Evolutionary conservation across 1,140 invertebrate species (phyloP), one percentile per base, ranked within the genome.

Genomic region (Aphis gossypii): DNA sequence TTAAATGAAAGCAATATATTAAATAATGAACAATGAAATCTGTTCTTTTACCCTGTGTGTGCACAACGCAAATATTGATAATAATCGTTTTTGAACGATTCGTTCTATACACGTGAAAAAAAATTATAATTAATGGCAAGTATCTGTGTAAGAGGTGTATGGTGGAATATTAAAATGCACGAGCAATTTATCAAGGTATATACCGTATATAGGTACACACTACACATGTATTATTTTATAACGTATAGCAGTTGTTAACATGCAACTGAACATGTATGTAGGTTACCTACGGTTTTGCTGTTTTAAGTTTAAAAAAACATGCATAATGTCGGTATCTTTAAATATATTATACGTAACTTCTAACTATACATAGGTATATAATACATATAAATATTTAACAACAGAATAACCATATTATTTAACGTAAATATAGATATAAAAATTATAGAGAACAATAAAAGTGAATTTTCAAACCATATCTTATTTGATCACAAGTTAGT

Each of bases 191-290:
- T 90, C 23, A 90, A 60, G 21, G 48, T 89, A 89, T 88, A 88
- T 51, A 88, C 87, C 87, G n/a, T 56, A 54, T 56, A 51, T 35
- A 88, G 23, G 23, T 90, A 48, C 35, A 87, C 44, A 87, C 7
- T 90, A 48, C 35, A 87, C 44, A 51, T 21, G 4, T 87, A 89
- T 38, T 38, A 54, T 54, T 60, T 90, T 90, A 90, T 56, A 90
- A 90, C 35, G 88, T 90, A 90, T 56, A 90, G 38, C 25, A 90
- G 38, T 90, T 90, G 88, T 90, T 90, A 68, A 90, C 89, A 90
- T 44, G 54, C 89, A 46, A 90, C 54, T 30, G 56, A 68, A 68
- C 89, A 68, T 44, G 25, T 60, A 90, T 90, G 56, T 68, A 68
- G 56, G 89, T 90, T 90, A 90, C 54, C 35, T 68, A 90, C 89